Percentiles rank a stretch among this genome's conserved stretches.
Evolutionary conservation across 2,888 invertebrate genomes (phyloP).

Genomic region (Pammene fasciana): DNA sequence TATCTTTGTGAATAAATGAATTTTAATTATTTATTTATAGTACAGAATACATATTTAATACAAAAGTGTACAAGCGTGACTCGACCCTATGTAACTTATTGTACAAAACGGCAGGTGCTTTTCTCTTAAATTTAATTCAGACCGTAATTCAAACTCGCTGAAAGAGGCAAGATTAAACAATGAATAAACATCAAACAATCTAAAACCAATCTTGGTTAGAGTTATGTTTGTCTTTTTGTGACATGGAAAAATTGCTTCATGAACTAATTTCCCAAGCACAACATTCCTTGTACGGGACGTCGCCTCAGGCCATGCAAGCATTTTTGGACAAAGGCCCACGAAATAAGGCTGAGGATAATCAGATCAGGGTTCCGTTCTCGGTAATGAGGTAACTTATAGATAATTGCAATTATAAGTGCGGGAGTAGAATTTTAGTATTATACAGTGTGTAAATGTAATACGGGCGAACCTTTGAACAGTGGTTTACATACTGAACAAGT

Average conservation of each 20-base stretch:
- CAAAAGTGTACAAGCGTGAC: too few relatives aligned
- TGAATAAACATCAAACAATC: constrained; percentile 36
- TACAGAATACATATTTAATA: too few relatives aligned
- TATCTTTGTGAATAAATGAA: too few relatives aligned
- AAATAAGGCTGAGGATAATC: not conserved
- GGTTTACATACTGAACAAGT: too few relatives aligned
- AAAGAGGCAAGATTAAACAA: constrained; percentile 29
- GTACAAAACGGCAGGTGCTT: constrained; percentile 13
- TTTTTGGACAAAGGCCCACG: constrained; percentile 72
- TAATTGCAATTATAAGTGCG: not conserved
- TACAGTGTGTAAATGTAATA: too few relatives aligned
- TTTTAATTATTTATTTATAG: too few relatives aligned
- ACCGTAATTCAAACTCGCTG: constrained; percentile 22
- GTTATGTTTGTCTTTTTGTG: constrained; percentile 55
- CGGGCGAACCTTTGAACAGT: too few relatives aligned
- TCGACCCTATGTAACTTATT: not conserved
- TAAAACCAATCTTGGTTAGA: constrained; percentile 35
- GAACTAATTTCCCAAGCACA: constrained; percentile 79
- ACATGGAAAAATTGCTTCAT: constrained; percentile 72
- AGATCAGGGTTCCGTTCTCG: constrained; percentile 22
- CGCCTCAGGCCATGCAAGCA: constrained; percentile 70
- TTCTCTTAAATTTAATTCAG: constrained; percentile 12
- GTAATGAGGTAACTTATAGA: constrained; percentile 4
- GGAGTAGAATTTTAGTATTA: not conserved
- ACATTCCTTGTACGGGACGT: constrained; percentile 73